Base-by-base conservation (phyloP, 2,888 invertebrate genomes). In the Macrophya alboannulata region DNA sequence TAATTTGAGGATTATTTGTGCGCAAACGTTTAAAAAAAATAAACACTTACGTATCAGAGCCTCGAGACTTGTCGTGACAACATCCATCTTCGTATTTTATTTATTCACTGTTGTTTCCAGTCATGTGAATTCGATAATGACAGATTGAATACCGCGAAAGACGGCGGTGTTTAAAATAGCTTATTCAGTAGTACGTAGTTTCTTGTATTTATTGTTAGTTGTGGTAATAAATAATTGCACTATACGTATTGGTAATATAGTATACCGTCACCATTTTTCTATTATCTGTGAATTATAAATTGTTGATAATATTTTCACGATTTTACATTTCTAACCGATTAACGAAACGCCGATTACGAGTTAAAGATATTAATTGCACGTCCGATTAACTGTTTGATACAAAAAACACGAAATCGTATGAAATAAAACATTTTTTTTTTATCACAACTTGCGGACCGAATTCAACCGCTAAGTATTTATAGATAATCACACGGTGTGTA, bases 41-140 rank as follows among this genome's bases (percentile, higher is more conserved):
- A 68, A 37, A 37, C n/a, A 96, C 96, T 95, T 94, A 97, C 97
- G 95, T 90, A 97, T 95, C 87, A 97, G 94, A 91, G 97, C 96
- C 92, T 97, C 97, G 90, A 97, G 94, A 91, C 96, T 97, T 71
- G 96, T 96, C 87, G 95, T 95, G 83, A 96, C 95, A 87, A 96
- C 94, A 93, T 96, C 96, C 96, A 96, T 96, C 90, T 92, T 91
- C 89, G 72, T 86, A 71, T 68, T 82, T 88, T 88, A 86, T 87
- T 86, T 68, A 83, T 68, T 31, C 83, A 68, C 40, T 45, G 83
- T 25, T 31, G 45, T 3, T 81, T 85, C 15, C 25, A 83, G 55
- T 85, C 84, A 84, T 86, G 79, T 84, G 77, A 84, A 85, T 55
- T 79, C 65, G 43, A 43, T 82, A 79, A 25, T 86, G 85, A 85